phyloP scores from a whole-genome alignment of 2,888 invertebrate species.

The Ophraella communa region DNA sequence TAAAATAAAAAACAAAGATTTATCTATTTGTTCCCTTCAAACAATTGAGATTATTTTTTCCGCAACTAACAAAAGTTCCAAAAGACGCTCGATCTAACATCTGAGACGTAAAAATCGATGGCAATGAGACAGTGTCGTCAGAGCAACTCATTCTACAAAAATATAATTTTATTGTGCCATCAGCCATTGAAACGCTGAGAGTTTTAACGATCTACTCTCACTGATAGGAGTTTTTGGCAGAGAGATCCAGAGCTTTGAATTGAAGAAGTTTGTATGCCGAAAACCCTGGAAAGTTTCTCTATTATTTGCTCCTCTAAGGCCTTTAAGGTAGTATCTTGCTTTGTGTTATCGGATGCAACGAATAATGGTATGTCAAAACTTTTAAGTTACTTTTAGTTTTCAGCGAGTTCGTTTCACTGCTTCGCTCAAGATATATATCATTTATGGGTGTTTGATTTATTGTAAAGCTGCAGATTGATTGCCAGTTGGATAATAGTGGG shows the following conservation, averaged over 20 bases:
- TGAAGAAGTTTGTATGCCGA: conserved; percentile 40
- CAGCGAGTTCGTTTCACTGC: conserved; percentile 29
- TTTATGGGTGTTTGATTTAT: conserved; percentile 40
- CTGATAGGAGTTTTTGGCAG: conserved; percentile 36
- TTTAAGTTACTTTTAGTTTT: conserved; percentile 43
- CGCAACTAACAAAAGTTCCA: not conserved
- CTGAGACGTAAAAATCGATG: not conserved
- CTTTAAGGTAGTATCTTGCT: conserved; percentile 43
- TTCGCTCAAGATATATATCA: conserved; percentile 35
- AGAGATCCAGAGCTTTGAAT: conserved; percentile 36
- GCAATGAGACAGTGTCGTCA: conserved; percentile 1
- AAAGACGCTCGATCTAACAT: not conserved
- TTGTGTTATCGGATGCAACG: conserved; percentile 42
- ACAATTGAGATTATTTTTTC: not conserved
- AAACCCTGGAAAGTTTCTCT: conserved; percentile 40
- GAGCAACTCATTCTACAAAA: conserved; percentile 18
- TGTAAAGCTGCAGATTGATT: conserved; percentile 10
- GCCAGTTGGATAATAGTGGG: not conserved
- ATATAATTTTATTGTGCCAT: conserved; percentile 37
- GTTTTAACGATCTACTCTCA: conserved; percentile 37
- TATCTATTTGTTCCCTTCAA: not conserved
- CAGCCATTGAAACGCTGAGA: conserved; percentile 33
- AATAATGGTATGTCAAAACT: conserved; percentile 44
- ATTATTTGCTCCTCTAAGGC: conserved; percentile 41
- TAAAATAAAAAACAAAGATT: not conserved